Evolutionary conservation across 2,888 invertebrate species (phyloP), one percentile per base, ranked within the genome.

Genomic region (Acleris holmiana): DNA sequence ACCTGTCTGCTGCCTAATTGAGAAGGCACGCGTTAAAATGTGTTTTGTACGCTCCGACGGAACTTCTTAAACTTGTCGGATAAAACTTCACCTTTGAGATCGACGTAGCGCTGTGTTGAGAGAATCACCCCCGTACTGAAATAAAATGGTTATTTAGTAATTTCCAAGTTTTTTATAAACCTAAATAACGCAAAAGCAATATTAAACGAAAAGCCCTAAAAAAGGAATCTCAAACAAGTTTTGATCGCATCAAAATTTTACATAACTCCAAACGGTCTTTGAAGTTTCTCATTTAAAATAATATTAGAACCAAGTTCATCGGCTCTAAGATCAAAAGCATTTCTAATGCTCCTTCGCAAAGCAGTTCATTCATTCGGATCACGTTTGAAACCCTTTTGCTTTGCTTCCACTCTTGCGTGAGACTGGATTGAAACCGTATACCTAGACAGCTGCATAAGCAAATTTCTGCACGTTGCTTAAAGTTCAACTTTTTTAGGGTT

Each of bases 311-410:
- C 13, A 23, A 62, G 56, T 49, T 49, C 61, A 49, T 49, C 56
- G 48, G 48, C 17, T 13, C 18, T 54, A 19, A 23, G 50, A 56
- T 62, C 62, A 62, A 56, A 53, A 56, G 62, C 19, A 44, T 19
- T 35, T 50, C 23, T 15, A 29, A 49, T 49, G 57, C 48, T 35
- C 19, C 40, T 51, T 23, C 23, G 19, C 60, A 60, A 21, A 50
- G 40, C 47, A 48, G 49, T 56, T 59, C 51, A 53, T 53, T 62
- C 62, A 62, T 46, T 56, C 62, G 50, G 50, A 19, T 44, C 49
- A 50, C 46, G 19, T 50, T 56, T 35, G 17, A 41, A 44, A 40
- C 53, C 64, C 48, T 64, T 35, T 58, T 58, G 49, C 53, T 58
- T 49, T 10, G 29, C 15, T 35, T 4, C 54, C 60, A 49, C 44